Evolutionary conservation across 2,888 invertebrate genomes (phyloP).

Genomic region (Noctua janthe): DNA sequence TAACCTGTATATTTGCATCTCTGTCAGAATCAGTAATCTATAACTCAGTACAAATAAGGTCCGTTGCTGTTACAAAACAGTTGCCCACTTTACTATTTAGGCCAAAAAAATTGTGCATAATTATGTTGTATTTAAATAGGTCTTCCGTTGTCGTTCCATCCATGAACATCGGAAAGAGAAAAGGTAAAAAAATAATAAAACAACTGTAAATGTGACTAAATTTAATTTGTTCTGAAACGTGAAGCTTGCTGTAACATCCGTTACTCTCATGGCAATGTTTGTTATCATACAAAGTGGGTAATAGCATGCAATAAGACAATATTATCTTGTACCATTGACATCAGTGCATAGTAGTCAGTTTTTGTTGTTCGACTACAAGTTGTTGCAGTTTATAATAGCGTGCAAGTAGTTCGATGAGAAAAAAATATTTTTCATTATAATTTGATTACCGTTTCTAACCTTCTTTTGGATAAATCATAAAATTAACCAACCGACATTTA

Average conservation of each 20-base stretch:
- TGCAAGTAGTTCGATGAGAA: background rate
- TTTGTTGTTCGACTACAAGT: background rate
- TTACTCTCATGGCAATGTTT: slow-evolving; percentile 29
- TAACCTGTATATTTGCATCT: too few relatives aligned
- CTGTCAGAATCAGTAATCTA: background rate
- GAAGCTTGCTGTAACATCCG: slow-evolving; percentile 75
- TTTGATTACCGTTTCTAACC: background rate
- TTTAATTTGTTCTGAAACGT: slow-evolving; percentile 86
- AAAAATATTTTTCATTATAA: slow-evolving; percentile 10
- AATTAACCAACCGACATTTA: background rate
- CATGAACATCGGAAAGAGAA: slow-evolving; percentile 1
- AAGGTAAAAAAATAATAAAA: slow-evolving; percentile 60
- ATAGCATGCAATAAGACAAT: slow-evolving; percentile 25
- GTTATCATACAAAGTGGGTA: slow-evolving; percentile 42
- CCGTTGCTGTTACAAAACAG: background rate
- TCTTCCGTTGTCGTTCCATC: background rate
- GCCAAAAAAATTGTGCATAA: too few relatives aligned
- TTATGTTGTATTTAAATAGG: background rate
- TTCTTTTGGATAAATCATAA: background rate
- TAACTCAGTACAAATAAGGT: background rate
- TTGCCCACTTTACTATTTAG: too few relatives aligned
- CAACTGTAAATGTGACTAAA: slow-evolving; percentile 82
- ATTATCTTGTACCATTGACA: slow-evolving; percentile 46
- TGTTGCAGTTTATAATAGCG: background rate
- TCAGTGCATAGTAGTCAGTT: background rate